These are phyloP conservation scores for Pantherophis vulpinus DNA, from an alignment of 2,797 vertebrate species.

Conservation along the genomic window DNA sequence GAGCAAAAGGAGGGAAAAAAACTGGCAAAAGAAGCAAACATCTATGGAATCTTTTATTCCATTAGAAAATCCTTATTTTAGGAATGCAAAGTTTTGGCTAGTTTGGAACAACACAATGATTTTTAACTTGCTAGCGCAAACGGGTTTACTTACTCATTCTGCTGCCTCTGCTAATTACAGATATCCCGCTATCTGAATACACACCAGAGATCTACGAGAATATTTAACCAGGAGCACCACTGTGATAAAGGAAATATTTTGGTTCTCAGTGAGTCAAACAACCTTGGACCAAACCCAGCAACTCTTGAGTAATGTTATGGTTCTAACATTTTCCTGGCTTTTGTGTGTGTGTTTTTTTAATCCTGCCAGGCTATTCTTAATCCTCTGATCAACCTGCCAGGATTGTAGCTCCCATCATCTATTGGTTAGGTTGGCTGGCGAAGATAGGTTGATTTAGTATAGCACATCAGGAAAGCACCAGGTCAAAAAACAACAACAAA, in stretches of 20 bases:
- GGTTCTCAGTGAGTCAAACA: not conserved
- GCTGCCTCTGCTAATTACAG: not conserved
- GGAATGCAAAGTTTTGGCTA: not conserved
- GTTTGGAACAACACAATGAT: not conserved
- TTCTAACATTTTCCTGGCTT: not conserved
- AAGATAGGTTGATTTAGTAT: not conserved
- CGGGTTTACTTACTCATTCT: not conserved
- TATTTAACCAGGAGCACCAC: not conserved
- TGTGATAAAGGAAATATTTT: not conserved
- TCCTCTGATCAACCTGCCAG: not conserved
- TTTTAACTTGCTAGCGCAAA: not conserved
- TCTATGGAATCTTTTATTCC: not conserved
- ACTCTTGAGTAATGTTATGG: not conserved
- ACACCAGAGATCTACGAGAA: slow-evolving; percentile 11
- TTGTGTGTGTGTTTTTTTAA: not conserved
- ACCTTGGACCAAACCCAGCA: not conserved
- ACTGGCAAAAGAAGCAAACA: not conserved
- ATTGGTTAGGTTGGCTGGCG: not conserved
- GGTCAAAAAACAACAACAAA: not conserved
- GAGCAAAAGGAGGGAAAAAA: not conserved
- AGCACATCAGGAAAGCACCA: not conserved
- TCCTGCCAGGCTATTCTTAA: not conserved
- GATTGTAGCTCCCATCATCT: not conserved
- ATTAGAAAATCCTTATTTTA: not conserved
- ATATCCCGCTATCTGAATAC: not conserved